Conservation (phyloP, 2,888 invertebrate genomes). For the Cheilosia vernalis region DNA sequence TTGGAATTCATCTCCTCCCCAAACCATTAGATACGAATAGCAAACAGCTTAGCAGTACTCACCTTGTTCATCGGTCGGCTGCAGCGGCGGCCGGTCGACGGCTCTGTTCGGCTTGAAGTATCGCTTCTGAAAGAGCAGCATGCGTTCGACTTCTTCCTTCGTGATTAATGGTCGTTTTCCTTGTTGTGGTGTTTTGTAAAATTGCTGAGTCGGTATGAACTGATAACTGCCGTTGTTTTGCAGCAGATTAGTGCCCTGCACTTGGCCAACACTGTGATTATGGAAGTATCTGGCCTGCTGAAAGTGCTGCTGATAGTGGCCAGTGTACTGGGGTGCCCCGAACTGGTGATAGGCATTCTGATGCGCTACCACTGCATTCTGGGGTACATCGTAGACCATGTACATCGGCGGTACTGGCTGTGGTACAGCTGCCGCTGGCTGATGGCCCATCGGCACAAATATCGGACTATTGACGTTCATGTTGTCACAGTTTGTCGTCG, state of each 20-base stretch:
- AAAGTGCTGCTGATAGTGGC: constrained; percentile 38
- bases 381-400: constrained; percentile 45
- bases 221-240: constrained; percentile 30
- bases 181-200: constrained; percentile 22
- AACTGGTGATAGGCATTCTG: constrained; percentile 24
- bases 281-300: constrained; percentile 45
- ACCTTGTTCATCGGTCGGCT: constrained; percentile 46
- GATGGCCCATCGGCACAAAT: constrained; percentile 64
- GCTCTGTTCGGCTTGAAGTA: constrained; percentile 5
- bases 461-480: constrained; percentile 67
- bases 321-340: not conserved
- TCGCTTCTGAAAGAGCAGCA: constrained; percentile 47
- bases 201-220: constrained; percentile 37
- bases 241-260: constrained; percentile 11
- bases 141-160: constrained; percentile 56
- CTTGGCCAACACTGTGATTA: constrained; percentile 1
- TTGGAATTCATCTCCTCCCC: not conserved
- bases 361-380: constrained; percentile 5
- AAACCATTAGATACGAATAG: constrained; percentile 11
- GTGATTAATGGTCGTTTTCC: constrained; percentile 51
- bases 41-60: constrained; percentile 16
- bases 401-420: constrained; percentile 35
- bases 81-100: not conserved
- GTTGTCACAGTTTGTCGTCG: not conserved
- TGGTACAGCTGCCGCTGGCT: constrained; percentile 13